Evolutionary conservation across 2,888 invertebrate genomes (phyloP).

Genomic region (Cataglyphis altisquamis): DNA sequence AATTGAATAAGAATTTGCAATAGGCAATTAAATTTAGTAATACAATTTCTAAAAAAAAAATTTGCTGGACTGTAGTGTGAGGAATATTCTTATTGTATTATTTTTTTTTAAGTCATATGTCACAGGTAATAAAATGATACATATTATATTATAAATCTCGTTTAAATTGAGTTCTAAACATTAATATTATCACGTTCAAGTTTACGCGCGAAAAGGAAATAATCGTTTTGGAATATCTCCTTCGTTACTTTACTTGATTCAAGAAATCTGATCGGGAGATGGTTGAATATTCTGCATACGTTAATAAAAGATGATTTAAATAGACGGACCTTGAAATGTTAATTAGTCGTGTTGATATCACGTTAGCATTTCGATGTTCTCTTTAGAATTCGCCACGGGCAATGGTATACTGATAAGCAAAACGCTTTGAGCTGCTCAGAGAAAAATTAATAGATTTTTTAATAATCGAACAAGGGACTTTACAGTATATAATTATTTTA

Average conservation of each 20-base stretch:
- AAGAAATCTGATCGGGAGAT: not conserved
- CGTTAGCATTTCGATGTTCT: not conserved
- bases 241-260: not conserved
- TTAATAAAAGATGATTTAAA: not conserved
- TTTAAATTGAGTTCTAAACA: not conserved
- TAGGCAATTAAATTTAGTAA: conserved; percentile 33
- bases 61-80: not conserved
- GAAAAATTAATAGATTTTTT: not conserved
- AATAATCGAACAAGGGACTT: not conserved
- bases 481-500: not conserved
- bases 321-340: not conserved
- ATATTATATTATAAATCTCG: not conserved
- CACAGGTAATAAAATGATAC: not conserved
- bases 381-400: not conserved
- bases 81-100: not conserved
- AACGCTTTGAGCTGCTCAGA: not conserved
- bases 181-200: not conserved
- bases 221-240: not conserved
- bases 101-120: not conserved
- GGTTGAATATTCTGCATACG: not conserved
- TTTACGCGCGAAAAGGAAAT: not conserved
- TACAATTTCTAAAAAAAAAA: not conserved
- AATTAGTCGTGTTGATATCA: conserved; percentile 14
- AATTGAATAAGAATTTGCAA: not conserved
- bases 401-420: not conserved